Evolutionary conservation across 2,797 vertebrate genomes (phyloP), one percentile per base, ranked within the genome.

Genomic region (Phoxinus dragarum): DNA sequence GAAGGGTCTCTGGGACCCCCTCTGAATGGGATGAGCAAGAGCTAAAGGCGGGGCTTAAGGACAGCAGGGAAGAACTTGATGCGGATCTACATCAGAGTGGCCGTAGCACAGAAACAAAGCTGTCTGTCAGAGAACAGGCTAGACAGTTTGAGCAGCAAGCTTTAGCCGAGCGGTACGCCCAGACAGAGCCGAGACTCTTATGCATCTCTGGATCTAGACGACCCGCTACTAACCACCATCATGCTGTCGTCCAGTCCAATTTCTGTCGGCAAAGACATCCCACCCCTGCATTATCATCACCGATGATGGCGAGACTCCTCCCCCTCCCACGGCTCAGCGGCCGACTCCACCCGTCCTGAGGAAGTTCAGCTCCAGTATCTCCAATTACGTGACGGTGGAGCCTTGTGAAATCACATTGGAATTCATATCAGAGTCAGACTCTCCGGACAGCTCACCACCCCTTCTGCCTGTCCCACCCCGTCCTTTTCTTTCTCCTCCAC

Each of bases 61-160:
- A 84, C 47, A 90, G 88, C 54, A 90, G 88, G 74, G 89, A 54
- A 21, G 88, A 88, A 77, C 34, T 78, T 44, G 4, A 91, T 86
- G 85, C 77, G 76, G 87, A 90, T 12, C 87, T 84, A 56, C 88
- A 86, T 67, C 89, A 82, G 0, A 89, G 93, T 10, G 91, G 92
- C 19, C 88, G 75, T 40, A 93, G 90, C 36, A 84, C 89, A 1
- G 94, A 94, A 9, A 89, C 84, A 14, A 95, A 94, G 91, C 49
- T 97, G 90, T 95, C 95, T 1, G 96, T 97, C 66, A 96, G 94
- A 75, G 96, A 97, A 90, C 97, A 97, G 92, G 95, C 94, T 2
- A 94, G 93, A 61, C 97, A 96, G 88, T 96, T 96, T 90, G 96
- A 97, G 90, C 94, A 96, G 79, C 94, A 95, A 90, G 93, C 92